Conservation (phyloP, 1,140 invertebrate genomes). For the Pemphigus obesinymphae region DNA sequence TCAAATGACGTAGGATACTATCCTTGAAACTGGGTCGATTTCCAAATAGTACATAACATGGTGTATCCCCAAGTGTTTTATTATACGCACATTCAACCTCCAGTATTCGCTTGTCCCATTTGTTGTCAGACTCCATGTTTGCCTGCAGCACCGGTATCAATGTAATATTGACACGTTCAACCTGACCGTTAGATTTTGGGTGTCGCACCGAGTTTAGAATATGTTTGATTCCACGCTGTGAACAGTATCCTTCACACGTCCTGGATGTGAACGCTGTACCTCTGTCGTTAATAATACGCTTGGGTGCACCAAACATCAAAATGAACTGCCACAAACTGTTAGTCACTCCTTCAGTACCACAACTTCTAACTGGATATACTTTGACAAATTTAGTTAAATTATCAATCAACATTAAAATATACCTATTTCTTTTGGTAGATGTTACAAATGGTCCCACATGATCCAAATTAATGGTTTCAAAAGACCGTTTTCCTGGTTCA, state of each 20-base stretch:
- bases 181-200: constrained; percentile 19
- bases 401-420: background rate
- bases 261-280: background rate
- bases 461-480: background rate
- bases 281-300: background rate
- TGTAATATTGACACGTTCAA: background rate
- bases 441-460: background rate
- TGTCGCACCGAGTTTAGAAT: background rate
- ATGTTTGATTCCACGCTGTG: background rate
- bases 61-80: background rate
- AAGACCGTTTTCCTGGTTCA: background rate
- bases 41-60: constrained; percentile 12
- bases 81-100: background rate
- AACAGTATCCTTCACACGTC: background rate
- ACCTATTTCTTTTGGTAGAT: background rate
- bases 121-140: background rate
- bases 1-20: background rate
- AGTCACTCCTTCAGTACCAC: background rate
- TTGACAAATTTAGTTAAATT: background rate
- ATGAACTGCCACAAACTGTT: background rate
- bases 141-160: background rate
- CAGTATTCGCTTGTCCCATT: background rate
- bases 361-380: background rate
- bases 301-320: background rate
- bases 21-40: background rate